A percentile compares a stretch with the other conserved stretches of the same genome.
Conservation (phyloP, 2,797 vertebrate genomes). For the Argentina silus region DNA sequence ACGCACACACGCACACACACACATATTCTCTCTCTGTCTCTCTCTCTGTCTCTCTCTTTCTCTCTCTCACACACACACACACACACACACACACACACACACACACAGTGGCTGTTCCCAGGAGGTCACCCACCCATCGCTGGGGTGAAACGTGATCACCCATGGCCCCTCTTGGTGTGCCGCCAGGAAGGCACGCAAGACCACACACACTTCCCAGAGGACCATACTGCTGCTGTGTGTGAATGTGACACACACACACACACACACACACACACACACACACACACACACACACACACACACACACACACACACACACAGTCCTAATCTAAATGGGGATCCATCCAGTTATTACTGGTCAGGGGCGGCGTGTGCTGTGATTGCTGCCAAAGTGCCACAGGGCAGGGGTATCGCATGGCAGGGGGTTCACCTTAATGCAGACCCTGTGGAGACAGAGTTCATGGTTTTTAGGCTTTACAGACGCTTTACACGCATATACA, state of each 20-base stretch:
- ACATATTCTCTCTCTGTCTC: too few species aligned
- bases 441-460: background rate
- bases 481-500: background rate
- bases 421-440: background rate
- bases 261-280: too few species aligned
- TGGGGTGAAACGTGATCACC: conserved; percentile 4
- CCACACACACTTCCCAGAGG: background rate
- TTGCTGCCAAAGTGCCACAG: background rate
- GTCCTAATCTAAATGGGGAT: background rate
- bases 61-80: background rate
- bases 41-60: background rate
- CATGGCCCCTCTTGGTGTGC: background rate
- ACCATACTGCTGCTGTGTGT: background rate
- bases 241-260: background rate
- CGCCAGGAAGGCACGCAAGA: background rate
- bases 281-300: background rate
- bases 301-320: background rate
- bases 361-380: background rate
- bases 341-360: conserved; percentile 1
- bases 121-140: background rate
- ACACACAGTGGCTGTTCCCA: background rate
- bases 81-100: background rate
- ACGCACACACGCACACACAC: background rate
- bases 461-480: background rate
- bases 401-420: background rate